Base-by-base conservation (phyloP, 2,797 vertebrate genomes). In the Antennarius maculatus region DNA sequence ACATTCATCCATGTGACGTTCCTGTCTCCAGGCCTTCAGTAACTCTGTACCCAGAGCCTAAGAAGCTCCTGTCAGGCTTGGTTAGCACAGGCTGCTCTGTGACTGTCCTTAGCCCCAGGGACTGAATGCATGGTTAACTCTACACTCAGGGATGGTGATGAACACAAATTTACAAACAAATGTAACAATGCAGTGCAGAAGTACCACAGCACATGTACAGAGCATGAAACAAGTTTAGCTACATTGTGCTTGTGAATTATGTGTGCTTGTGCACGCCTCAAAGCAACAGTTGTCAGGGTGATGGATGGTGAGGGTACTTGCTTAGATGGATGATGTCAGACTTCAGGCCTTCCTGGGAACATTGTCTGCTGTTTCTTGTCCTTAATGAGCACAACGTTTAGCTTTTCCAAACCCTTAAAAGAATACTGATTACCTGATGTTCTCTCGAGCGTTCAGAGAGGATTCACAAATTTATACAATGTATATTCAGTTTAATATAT, bases 41-140 rank as follows among this genome's bases (percentile, higher is more conserved):
- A 80, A 77, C 69, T 81, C 70, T 56, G 67, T 81, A 88, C 88
- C 89, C 86, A 58, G 67, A 85, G 81, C 76, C 73, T 71, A 75
- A 87, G 76, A 82, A 76, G 83, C 77, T 81, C 78, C 82, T 91
- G 87, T 89, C 88, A 86, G 82, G 81, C 79, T 87, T 65, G 79
- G 89, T 90, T 90, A 89, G 86, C 51, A n/a, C 80, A 81, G 76
- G 73, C 76, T 85, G 74, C 80, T 77, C 81, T 86, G 31, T 5
- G 31, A 34, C 31, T 34, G 80, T 61, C 84, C 82, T 77, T 74
- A 76, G 82, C 89, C 84, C 69, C 66, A 48, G 86, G 86, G 86
- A 84, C 41, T 65, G 63, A 56, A 86, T 70, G 88, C 88, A 79
- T 80, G 77, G 82, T 82, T 89, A 82, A 69, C 66, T 84, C 71